phyloP scores from a whole-genome alignment of 2,797 vertebrate species.

The Crypturellus tataupa region DNA sequence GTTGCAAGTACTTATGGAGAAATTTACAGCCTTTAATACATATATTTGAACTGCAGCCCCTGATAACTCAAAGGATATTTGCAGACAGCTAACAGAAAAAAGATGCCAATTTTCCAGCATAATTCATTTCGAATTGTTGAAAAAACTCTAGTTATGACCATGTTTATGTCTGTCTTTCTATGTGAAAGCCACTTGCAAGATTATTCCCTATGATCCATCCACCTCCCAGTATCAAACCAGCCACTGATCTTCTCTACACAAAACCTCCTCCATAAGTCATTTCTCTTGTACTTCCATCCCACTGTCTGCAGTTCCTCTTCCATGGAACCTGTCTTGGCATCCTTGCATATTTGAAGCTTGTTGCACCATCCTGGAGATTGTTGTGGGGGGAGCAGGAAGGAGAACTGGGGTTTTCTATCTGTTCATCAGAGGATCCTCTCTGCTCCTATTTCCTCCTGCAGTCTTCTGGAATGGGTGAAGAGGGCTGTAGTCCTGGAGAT shows the following conservation, averaged over 20 bases:
- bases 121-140: not conserved
- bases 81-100: not conserved
- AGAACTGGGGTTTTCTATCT: not conserved
- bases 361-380: not conserved
- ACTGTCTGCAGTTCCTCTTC: not conserved
- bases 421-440: not conserved
- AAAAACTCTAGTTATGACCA: not conserved
- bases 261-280: not conserved
- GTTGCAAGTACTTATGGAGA: not conserved
- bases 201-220: not conserved
- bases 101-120: not conserved
- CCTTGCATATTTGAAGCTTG: not conserved
- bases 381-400: not conserved
- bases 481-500: not conserved
- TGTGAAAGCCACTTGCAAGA: not conserved
- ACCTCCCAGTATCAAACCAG: not conserved
- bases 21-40: not conserved
- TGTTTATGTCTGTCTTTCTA: not conserved
- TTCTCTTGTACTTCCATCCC: not conserved
- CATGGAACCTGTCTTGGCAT: not conserved
- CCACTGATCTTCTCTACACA: not conserved
- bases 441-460: not conserved
- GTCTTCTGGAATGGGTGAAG: not conserved
- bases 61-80: not conserved
- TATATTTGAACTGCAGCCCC: not conserved